These are phyloP conservation scores for Campylomormyrus tamandua DNA, from an alignment of 2,113 vertebrate genomes.

Conservation along the genomic window DNA sequence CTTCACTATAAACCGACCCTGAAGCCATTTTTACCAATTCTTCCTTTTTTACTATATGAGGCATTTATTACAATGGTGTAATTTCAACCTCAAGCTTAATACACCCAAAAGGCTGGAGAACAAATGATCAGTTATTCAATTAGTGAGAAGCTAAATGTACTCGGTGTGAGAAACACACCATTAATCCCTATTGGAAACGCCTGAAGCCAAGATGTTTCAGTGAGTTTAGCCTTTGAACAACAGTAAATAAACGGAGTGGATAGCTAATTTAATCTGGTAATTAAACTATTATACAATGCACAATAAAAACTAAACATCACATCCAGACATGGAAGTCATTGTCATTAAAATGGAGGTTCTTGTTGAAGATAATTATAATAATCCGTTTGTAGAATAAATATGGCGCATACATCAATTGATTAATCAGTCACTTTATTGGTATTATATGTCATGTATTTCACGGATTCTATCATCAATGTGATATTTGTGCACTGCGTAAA, in stretches of 20 bases:
- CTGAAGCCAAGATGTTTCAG: background rate
- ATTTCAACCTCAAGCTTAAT: background rate
- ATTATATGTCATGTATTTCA: background rate
- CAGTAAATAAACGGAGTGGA: background rate
- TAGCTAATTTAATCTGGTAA: background rate
- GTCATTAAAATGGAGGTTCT: background rate
- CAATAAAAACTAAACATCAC: constrained; percentile 1
- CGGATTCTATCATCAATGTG: background rate
- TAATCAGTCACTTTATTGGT: background rate
- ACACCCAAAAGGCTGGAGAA: background rate
- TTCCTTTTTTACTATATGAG: background rate
- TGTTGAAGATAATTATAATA: background rate
- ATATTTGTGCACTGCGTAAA: background rate
- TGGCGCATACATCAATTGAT: background rate
- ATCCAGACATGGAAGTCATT: background rate
- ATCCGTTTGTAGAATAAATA: background rate
- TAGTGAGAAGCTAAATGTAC: background rate
- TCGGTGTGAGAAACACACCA: background rate
- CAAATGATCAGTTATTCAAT: background rate
- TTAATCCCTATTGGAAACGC: background rate
- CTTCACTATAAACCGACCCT: background rate
- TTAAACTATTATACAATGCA: background rate
- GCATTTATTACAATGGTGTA: background rate
- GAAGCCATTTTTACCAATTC: background rate
- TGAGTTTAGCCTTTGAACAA: background rate